Evolutionary conservation across 2,888 invertebrate species (phyloP).

Genomic region (Acleris literana): DNA sequence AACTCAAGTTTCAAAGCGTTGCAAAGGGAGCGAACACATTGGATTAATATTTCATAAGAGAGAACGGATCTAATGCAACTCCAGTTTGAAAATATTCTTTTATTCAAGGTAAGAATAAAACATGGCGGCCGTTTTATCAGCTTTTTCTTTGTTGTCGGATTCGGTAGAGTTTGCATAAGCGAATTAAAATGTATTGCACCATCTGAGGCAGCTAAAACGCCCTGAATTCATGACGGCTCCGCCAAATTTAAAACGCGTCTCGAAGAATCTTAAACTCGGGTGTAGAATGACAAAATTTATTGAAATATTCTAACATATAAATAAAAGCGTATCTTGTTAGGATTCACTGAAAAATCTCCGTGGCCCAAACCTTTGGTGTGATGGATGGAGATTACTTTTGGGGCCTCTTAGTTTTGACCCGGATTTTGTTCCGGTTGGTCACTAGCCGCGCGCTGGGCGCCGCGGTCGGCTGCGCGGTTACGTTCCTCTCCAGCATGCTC

Average conservation of each 20-base stretch:
- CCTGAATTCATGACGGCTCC: neutral
- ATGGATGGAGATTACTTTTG: constrained; percentile 53
- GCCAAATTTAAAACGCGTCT: constrained; percentile 23
- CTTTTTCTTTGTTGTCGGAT: constrained; percentile 34
- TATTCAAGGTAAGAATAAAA: constrained; percentile 57
- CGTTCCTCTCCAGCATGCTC: constrained; percentile 58
- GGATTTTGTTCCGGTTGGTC: constrained; percentile 48
- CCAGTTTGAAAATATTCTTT: constrained; percentile 52
- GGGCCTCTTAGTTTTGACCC: constrained; percentile 47
- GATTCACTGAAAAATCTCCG: constrained; percentile 46
- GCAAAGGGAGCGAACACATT: constrained; percentile 15
- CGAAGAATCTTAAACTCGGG: constrained; percentile 34
- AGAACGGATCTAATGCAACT: constrained; percentile 37
- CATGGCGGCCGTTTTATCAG: constrained; percentile 40
- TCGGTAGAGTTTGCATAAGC: constrained; percentile 46
- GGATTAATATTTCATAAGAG: constrained; percentile 28
- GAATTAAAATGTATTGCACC: constrained; percentile 43
- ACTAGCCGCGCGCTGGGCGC: constrained; percentile 40
- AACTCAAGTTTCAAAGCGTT: constrained; percentile 13
- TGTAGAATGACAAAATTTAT: constrained; percentile 45
- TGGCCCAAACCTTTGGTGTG: constrained; percentile 46
- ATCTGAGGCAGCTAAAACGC: constrained; percentile 15
- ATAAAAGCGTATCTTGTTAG: constrained; percentile 49
- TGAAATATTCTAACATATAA: constrained; percentile 47
- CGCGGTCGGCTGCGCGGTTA: constrained; percentile 46